Evolutionary conservation across 1,140 invertebrate species (phyloP), one percentile per base, ranked within the genome.

Genomic region (Neodiprion pinetum): DNA sequence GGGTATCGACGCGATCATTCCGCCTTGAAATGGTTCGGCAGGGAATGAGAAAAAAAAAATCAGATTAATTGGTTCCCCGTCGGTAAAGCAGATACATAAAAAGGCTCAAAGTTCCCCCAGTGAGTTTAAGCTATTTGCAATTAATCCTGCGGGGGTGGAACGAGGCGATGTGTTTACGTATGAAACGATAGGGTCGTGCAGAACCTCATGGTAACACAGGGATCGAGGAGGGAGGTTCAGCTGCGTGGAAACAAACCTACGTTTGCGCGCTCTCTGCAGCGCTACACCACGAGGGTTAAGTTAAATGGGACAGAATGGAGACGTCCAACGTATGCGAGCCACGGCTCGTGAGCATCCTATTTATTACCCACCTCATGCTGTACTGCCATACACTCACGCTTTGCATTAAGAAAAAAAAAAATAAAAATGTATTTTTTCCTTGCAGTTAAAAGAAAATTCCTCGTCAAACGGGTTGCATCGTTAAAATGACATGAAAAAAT

Each of bases 241-340:
- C 53, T 61, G 53, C 53, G 53, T 17, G 53, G 53, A 61, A 61
- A 61, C n/a, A 61, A 61, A 61, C 53, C 53, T 61, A 61, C 53
- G 53, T 61, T 61, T 17, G 53, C 53, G 53, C 53, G 53, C 53
- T 11, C n/a, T n/a, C 11, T 17, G 53, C n/a, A 12, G 53, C 28
- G 28, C 28, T 40, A 17, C 28, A 14, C 5, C n/a, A 17, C 53
- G 53, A 61, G 53, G 53, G 53, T 61, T 14, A 61, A 61, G 53
- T 61, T 61, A 61, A 61, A 61, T 61, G 53, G 53, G 53, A 61
- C 53, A 61, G 53, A 61, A 61, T 17, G 53, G 53, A 61, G 53
- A 61, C 53, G 53, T 61, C 11, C 53, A 61, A 61, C 53, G 53
- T 12, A 17, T 61, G 53, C 28, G 28, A 5, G 28, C 28, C 28